Evolutionary conservation across 2,888 invertebrate species (phyloP), one percentile per base, ranked within the genome.

Genomic region (Tetragnatha montana): DNA sequence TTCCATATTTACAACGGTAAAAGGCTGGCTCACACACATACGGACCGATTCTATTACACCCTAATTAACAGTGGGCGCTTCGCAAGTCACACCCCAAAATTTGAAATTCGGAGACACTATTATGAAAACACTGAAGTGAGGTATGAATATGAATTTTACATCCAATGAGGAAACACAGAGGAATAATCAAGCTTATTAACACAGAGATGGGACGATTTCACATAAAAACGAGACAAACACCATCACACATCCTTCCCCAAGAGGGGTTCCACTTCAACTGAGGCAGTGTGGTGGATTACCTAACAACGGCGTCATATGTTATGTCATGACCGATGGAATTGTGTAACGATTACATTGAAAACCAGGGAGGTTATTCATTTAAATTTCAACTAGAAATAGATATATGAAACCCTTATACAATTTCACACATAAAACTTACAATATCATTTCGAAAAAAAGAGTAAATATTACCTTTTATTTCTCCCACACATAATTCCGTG

Each of bases 401-500:
- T 4, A 35, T 35, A 35, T 1, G 35, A 35, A 35, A 2, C 35
- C 4, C 35, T 35, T 35, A 1, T 35, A 35, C 35, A 35, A 35
- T 35, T 35, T 35, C 35, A 35, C 4, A 35, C 35, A 35, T 35
- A 35, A 35, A 35, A 35, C 35, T 35, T 35, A 35, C 35, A 35
- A 4, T 35, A 35, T 35, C 35, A 4, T 35, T 1, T 35, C 35
- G 35, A 35, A 35, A 35, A n/a, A n/a, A 76, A 22, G 35, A 60
- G 82, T 73, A 74, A 79, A 79, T 35, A 51, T 78, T 85, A 85
- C 85, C 88, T 81, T 35, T 50, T 12, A 14, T 19, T 14, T n/a
- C 50, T 81, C 69, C 35, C 19, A 69, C 73, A 75, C 88, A 89
- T 89, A 69, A 69, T 89, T 81, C 73, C 12, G 81, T 75, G 81